phyloP scores from a whole-genome alignment of 1,140 invertebrate genomes.

The Platorchestia sp. region DNA sequence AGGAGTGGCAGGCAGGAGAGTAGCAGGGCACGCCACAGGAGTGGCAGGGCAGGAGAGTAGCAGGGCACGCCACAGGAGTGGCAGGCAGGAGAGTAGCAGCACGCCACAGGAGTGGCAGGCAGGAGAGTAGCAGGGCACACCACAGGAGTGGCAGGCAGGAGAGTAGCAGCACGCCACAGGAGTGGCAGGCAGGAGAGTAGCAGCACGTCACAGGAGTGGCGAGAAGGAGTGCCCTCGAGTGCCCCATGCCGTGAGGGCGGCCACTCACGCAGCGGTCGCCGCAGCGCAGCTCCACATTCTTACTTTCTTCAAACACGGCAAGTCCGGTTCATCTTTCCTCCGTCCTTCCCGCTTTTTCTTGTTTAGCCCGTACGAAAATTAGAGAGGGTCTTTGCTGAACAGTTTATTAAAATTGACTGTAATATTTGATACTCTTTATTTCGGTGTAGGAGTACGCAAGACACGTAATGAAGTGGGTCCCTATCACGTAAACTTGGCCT shows the following conservation, averaged over 20 bases:
- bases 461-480: too few species aligned
- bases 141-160: too few species aligned
- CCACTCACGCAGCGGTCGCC: neutral
- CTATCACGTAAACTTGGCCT: too few species aligned
- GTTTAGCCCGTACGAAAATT: neutral
- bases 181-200: neutral
- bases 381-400: neutral
- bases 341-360: neutral
- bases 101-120: too few species aligned
- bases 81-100: neutral
- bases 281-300: neutral
- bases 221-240: neutral
- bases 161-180: too few species aligned
- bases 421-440: neutral
- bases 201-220: too few species aligned
- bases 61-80: too few species aligned
- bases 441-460: too few species aligned
- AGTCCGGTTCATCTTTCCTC: neutral
- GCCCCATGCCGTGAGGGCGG: neutral
- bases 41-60: too few species aligned
- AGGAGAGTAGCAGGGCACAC: neutral
- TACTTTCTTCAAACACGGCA: neutral
- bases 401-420: neutral
- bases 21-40: neutral
- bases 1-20: neutral